Conservation (phyloP, 2,113 vertebrate genomes). For the Prinia subflava region DNA sequence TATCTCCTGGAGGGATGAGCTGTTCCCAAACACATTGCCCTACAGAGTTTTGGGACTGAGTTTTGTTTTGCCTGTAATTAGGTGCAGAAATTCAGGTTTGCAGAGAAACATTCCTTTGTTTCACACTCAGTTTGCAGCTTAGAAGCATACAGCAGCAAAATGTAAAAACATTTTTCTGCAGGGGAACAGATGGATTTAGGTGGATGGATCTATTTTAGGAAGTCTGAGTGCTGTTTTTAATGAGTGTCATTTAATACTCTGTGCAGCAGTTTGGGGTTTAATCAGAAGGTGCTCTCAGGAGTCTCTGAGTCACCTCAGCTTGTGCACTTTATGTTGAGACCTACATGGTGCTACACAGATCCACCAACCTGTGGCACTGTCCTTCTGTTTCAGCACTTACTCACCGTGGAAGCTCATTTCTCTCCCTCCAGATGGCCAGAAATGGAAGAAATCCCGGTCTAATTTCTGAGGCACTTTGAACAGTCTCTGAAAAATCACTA, state of each 20-base stretch:
- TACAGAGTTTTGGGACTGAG: neutral
- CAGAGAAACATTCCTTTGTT: neutral
- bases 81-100: neutral
- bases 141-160: neutral
- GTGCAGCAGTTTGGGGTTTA: neutral
- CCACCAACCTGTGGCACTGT: slow-evolving; percentile 30
- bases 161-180: neutral
- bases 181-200: neutral
- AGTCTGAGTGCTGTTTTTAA: neutral
- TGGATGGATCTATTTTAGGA: neutral
- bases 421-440: slow-evolving; percentile 60
- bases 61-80: neutral
- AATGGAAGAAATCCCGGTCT: slow-evolving; percentile 39
- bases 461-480: slow-evolving; percentile 52
- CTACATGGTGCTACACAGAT: neutral
- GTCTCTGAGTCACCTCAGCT: neutral
- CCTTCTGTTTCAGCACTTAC: slow-evolving; percentile 11
- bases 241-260: neutral
- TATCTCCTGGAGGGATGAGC: neutral
- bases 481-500: slow-evolving; percentile 53
- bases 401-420: slow-evolving; percentile 22
- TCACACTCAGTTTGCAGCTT: neutral
- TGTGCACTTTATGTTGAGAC: neutral
- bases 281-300: neutral
- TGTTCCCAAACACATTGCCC: neutral